These are phyloP conservation scores for Polypedilum vanderplanki DNA, from an alignment of 1,140 invertebrate species.

Conservation along the genomic window DNA sequence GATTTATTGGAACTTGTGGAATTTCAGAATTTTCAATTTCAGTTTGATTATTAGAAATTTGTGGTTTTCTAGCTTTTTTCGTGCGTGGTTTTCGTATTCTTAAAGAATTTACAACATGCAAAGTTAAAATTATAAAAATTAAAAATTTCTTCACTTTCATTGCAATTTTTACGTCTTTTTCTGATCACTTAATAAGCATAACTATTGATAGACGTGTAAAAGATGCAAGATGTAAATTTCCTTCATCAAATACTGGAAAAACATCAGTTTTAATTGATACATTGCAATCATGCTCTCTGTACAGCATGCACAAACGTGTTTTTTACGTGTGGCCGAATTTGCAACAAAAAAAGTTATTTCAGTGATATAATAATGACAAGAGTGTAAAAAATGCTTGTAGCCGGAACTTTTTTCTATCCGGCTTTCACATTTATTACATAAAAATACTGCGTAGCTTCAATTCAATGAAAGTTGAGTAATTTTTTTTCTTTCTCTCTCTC, in stretches of 20 bases:
- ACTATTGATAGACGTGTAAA: background rate
- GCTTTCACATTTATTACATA: conserved; percentile 12
- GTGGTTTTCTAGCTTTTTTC: background rate
- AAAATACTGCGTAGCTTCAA: background rate
- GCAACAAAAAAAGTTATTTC: background rate
- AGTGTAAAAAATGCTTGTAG: background rate
- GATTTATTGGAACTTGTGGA: background rate
- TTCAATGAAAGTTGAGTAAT: background rate
- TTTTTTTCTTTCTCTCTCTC: background rate
- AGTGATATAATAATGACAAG: conserved; percentile 2
- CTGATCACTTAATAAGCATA: background rate
- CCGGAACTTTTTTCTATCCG: conserved; percentile 16
- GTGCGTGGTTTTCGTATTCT: background rate
- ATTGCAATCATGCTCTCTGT: background rate
- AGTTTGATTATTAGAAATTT: background rate
- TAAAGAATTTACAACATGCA: background rate
- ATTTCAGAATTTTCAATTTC: background rate
- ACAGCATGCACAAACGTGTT: background rate
- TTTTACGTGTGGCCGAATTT: background rate
- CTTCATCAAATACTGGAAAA: background rate
- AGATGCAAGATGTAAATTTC: background rate
- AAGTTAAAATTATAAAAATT: background rate
- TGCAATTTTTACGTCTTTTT: background rate
- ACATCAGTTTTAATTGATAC: background rate
- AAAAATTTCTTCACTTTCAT: background rate